Percentiles rank a stretch among this genome's conserved stretches.
Conservation (phyloP, 1,140 invertebrate genomes). For the Halesus radiatus region DNA sequence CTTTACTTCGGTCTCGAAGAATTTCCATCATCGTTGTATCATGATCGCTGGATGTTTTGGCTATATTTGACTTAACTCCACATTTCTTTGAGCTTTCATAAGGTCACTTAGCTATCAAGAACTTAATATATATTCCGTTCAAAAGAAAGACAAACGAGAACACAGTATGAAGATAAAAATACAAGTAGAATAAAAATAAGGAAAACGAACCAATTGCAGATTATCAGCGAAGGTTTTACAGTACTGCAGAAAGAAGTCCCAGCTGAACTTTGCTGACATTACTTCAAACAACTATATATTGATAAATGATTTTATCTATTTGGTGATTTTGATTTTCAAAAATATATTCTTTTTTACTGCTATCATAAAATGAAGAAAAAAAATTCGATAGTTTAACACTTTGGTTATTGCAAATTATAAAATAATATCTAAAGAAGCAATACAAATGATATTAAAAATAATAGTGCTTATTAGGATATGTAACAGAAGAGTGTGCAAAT, state of each 20-base stretch:
- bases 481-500: too few relatives aligned
- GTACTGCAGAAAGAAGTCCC: conserved; percentile 55
- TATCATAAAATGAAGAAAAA: not conserved
- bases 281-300: conserved; percentile 18
- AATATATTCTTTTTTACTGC: not conserved
- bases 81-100: too few relatives aligned
- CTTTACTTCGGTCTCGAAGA: not conserved
- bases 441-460: too few relatives aligned
- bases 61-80: not conserved
- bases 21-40: too few relatives aligned
- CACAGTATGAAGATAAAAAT: too few relatives aligned
- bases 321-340: not conserved
- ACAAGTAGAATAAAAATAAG: too few relatives aligned
- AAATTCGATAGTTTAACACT: not conserved
- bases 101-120: too few relatives aligned
- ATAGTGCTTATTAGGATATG: too few relatives aligned
- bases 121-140: too few relatives aligned
- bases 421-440: not conserved
- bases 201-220: conserved; percentile 55
- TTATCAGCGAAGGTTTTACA: conserved; percentile 57
- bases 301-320: conserved; percentile 11
- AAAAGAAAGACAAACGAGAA: too few relatives aligned
- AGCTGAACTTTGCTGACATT: conserved; percentile 56
- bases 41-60: too few relatives aligned
- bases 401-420: conserved; percentile 1